Percentiles rank a stretch among this genome's conserved stretches.
Conservation (phyloP, 2,113 vertebrate genomes). For the Rana temporaria region DNA sequence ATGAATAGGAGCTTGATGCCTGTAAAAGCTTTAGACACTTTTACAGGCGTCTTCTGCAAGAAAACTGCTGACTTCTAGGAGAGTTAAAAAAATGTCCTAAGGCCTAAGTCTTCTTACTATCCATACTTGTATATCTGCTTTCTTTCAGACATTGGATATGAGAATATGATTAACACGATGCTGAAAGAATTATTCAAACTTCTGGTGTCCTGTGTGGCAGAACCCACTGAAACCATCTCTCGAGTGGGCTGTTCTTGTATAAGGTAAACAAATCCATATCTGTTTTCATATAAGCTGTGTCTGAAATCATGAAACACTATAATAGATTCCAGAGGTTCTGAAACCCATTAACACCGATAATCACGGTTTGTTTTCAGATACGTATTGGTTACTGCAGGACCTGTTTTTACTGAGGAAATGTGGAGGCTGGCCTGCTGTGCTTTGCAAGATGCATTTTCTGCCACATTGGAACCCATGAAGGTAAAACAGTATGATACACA, state of each 20-base stretch:
- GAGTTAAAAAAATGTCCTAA: too few species aligned
- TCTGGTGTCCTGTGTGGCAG: slow-evolving; percentile 91
- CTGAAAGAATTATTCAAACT: slow-evolving; percentile 94
- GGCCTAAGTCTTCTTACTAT: neutral
- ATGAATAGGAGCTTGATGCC: too few species aligned
- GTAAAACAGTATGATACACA: slow-evolving; percentile 70
- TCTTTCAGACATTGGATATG: slow-evolving; percentile 83
- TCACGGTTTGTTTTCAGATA: slow-evolving; percentile 76
- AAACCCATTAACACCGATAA: too few species aligned
- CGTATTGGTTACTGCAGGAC: slow-evolving; percentile 91
- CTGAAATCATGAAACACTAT: too few species aligned
- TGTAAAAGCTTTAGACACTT: too few species aligned
- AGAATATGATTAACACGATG: slow-evolving; percentile 94
- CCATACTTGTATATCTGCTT: neutral
- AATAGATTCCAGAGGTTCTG: too few species aligned
- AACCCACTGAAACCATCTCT: slow-evolving; percentile 95
- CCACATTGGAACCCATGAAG: slow-evolving; percentile 95
- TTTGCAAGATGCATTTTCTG: slow-evolving; percentile 94
- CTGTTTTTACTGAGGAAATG: slow-evolving; percentile 96
- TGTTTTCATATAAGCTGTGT: too few species aligned
- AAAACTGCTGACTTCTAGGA: too few species aligned
- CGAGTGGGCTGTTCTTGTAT: slow-evolving; percentile 98
- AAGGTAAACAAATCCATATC: slow-evolving; percentile 72
- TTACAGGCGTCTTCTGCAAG: too few species aligned
- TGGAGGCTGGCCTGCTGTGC: slow-evolving; percentile 95